Conservation (phyloP, 2,113 vertebrate species). For the Podarcis muralis region DNA sequence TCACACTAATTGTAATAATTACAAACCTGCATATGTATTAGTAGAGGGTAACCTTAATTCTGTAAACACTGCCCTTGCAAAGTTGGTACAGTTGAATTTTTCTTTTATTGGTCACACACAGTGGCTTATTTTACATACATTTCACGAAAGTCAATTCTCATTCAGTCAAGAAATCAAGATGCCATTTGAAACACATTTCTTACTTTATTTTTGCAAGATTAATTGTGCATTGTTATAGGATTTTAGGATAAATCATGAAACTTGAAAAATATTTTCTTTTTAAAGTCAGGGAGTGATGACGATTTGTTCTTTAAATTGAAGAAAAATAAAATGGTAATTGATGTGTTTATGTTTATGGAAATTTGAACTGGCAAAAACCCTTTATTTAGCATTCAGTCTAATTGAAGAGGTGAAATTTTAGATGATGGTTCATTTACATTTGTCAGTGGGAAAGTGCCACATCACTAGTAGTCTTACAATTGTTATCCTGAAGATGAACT, state of each 20-base stretch:
- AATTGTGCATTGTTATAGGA: not conserved
- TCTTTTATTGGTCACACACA: constrained; percentile 14
- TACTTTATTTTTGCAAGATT: constrained; percentile 24
- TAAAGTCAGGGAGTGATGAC: not conserved
- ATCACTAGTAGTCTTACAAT: constrained; percentile 22
- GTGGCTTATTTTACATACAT: constrained; percentile 40
- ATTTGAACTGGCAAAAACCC: constrained; percentile 59
- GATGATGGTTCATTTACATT: constrained; percentile 58
- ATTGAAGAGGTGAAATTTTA: constrained; percentile 42
- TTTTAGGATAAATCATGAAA: constrained; percentile 20
- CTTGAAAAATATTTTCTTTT: not conserved
- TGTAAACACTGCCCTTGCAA: constrained; percentile 3
- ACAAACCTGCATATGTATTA: constrained; percentile 13
- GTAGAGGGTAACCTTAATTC: not conserved
- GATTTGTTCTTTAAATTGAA: not conserved
- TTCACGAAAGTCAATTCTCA: not conserved
- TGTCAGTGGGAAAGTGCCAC: constrained; percentile 42
- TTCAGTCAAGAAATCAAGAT: constrained; percentile 40
- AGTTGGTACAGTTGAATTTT: constrained; percentile 4
- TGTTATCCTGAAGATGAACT: constrained; percentile 42
- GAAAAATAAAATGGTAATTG: constrained; percentile 10
- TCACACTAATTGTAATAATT: constrained; percentile 2
- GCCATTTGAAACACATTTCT: constrained; percentile 5
- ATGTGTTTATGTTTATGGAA: constrained; percentile 21
- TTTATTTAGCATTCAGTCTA: constrained; percentile 58